A percentile compares a stretch with the other conserved stretches of the same genome.
phyloP scores from a whole-genome alignment of 2,888 invertebrate genomes.

The Erannis defoliaria region DNA sequence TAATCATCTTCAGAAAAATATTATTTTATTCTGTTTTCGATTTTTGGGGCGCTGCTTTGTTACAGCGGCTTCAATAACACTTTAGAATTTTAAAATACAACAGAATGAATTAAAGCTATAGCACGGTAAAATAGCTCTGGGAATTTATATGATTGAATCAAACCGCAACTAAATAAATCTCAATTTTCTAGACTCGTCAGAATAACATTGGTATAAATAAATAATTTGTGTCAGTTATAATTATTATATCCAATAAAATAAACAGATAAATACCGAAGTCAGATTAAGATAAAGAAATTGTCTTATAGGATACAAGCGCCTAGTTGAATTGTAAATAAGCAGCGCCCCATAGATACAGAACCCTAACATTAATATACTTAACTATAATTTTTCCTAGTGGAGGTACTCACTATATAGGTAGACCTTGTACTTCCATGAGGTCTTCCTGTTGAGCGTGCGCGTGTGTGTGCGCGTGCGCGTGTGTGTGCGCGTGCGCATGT shows the following conservation, averaged over 20 bases:
- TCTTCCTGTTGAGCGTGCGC: constrained; percentile 82
- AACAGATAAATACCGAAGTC: neutral
- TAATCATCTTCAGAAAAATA: constrained; percentile 45
- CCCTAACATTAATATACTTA: constrained; percentile 57
- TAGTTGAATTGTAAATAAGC: constrained; percentile 33
- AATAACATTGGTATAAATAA: neutral
- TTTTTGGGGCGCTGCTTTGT: constrained; percentile 38
- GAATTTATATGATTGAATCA: neutral
- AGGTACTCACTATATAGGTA: constrained; percentile 87
- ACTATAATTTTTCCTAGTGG: constrained; percentile 56
- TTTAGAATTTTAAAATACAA: neutral
- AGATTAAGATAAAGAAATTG: neutral
- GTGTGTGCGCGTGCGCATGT: constrained; percentile 45
- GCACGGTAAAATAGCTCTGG: neutral
- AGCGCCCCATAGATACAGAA: constrained; percentile 50
- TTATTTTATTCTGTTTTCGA: constrained; percentile 36
- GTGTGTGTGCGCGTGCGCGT: constrained; percentile 57
- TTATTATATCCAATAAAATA: constrained; percentile 4
- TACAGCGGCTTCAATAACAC: neutral
- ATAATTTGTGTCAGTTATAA: neutral
- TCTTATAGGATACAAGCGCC: neutral
- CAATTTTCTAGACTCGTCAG: neutral
- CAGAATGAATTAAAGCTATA: neutral
- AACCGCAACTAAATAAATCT: neutral
- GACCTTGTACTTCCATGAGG: constrained; percentile 89